These are phyloP conservation scores for Eretmochelys imbricata DNA, from an alignment of 2,113 vertebrate species.

Conservation along the genomic window DNA sequence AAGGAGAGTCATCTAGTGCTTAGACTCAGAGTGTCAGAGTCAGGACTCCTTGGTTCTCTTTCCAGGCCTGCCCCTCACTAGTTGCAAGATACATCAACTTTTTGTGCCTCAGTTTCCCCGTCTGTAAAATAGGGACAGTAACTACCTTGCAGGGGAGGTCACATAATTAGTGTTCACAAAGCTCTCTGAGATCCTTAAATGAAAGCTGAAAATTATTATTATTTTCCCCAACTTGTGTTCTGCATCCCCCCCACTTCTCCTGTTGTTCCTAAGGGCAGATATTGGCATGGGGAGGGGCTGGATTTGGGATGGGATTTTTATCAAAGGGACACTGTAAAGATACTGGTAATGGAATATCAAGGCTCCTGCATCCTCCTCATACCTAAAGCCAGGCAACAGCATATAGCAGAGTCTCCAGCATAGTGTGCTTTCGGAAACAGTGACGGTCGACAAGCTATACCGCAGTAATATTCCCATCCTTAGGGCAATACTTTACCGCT, in stretches of 20 bases:
- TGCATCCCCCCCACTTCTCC: background rate
- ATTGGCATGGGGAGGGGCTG: background rate
- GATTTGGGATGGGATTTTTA: background rate
- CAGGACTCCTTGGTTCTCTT: background rate
- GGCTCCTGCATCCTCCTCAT: background rate
- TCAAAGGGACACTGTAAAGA: background rate
- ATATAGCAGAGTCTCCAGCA: background rate
- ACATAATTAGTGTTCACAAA: background rate
- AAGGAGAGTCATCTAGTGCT: background rate
- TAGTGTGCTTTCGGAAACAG: background rate
- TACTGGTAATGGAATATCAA: background rate
- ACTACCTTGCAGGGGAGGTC: background rate
- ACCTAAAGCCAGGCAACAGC: background rate
- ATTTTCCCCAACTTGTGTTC: background rate
- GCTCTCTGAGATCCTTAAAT: background rate
- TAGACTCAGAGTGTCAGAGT: background rate
- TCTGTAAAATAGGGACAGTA: background rate
- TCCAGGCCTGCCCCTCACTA: background rate
- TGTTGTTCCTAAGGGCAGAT: background rate
- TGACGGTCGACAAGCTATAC: background rate
- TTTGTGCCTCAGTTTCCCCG: background rate
- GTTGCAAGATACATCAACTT: background rate
- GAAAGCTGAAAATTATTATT: background rate
- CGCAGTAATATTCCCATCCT: background rate
- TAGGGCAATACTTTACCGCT: background rate